Evolutionary conservation across 2,888 invertebrate species (phyloP).

Genomic region (Rhynchonema sp.): DNA sequence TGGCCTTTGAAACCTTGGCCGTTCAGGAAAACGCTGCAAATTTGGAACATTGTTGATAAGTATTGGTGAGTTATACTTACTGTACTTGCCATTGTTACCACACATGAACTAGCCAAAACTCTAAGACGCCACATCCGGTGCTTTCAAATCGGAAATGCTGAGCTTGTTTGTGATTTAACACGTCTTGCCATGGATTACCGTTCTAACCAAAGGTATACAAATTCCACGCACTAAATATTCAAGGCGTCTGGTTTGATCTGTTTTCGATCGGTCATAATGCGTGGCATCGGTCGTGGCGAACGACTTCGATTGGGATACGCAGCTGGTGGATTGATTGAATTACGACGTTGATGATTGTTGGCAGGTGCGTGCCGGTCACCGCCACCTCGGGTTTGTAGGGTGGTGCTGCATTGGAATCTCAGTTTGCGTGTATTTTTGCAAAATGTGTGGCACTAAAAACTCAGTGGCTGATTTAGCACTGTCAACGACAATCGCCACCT

Average conservation of each 20-base stretch:
- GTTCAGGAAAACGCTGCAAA: conserved; percentile 1
- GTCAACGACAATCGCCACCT: too few relatives aligned
- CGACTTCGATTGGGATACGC: too few relatives aligned
- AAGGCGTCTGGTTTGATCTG: not conserved
- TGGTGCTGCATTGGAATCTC: not conserved
- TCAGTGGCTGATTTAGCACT: too few relatives aligned
- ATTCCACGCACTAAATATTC: not conserved
- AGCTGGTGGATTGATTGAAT: not conserved
- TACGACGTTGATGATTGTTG: not conserved
- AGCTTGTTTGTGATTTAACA: too few relatives aligned
- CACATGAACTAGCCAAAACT: not conserved
- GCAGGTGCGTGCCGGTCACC: too few relatives aligned
- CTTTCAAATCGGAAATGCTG: not conserved
- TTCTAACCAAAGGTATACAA: not conserved
- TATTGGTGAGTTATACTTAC: too few relatives aligned
- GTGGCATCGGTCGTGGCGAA: too few relatives aligned
- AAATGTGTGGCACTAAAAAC: not conserved
- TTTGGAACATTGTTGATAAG: too few relatives aligned
- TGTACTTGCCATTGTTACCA: too few relatives aligned
- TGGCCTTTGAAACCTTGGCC: not conserved
- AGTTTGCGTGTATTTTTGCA: not conserved
- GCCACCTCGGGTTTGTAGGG: too few relatives aligned
- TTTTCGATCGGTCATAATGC: not conserved
- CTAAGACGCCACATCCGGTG: not conserved
- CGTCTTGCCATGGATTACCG: too few relatives aligned